Evolutionary conservation across 2,797 vertebrate species (phyloP).

Genomic region (Tauraco hartlaubi): DNA sequence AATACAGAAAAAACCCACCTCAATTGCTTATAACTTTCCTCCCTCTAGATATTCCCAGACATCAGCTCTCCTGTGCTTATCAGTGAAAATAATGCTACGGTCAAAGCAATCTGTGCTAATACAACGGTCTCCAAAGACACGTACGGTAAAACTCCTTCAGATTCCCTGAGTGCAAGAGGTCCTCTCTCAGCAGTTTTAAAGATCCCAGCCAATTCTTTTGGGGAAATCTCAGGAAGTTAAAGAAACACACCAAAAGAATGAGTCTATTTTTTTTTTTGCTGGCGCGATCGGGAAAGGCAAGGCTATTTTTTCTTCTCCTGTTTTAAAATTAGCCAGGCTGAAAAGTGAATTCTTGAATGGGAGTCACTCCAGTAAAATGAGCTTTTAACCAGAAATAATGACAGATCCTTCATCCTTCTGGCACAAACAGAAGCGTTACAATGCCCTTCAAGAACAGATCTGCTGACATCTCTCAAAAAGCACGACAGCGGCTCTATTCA

Average conservation of each 20-base stretch:
- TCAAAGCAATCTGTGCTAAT: not conserved
- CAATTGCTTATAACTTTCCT: not conserved
- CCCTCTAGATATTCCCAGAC: not conserved
- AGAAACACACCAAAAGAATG: slow-evolving; percentile 38
- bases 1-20: not conserved
- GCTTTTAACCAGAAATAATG: slow-evolving; percentile 60
- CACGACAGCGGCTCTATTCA: not conserved
- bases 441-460: slow-evolving; percentile 60
- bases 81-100: not conserved
- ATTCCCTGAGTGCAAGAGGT: not conserved
- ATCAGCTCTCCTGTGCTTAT: not conserved
- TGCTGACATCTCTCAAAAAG: slow-evolving; percentile 61
- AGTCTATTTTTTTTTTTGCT: slow-evolving; percentile 7
- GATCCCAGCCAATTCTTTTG: slow-evolving; percentile 23
- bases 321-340: slow-evolving; percentile 65
- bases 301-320: slow-evolving; percentile 44
- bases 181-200: slow-evolving; percentile 43
- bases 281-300: not conserved
- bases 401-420: slow-evolving; percentile 57
- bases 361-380: slow-evolving; percentile 55
- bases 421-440: slow-evolving; percentile 56
- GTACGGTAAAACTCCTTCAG: not conserved
- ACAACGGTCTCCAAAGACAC: not conserved
- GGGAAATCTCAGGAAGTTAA: slow-evolving; percentile 43
- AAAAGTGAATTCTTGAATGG: slow-evolving; percentile 65